Evolutionary conservation across 64 coral and sea anemone genomes (phyloP), one percentile per base, ranked within the genome.

Genomic region (Montipora foliosa): DNA sequence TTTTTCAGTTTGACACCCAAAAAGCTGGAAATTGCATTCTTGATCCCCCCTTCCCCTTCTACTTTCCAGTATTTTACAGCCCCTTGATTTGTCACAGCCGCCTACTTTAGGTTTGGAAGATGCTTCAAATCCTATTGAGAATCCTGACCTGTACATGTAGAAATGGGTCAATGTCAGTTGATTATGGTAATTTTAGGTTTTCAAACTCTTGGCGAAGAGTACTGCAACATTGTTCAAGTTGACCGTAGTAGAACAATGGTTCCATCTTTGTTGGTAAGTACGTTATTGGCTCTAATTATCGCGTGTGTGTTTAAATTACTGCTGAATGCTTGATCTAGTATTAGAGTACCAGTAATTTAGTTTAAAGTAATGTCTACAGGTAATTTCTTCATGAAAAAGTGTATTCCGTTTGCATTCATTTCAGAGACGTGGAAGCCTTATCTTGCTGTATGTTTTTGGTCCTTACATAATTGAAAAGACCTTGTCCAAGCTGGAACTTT

Each of bases 211-310:
- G 98, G 98, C 58, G 98, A 99, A 47, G 98, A 99, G 24, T 99
- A 99, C 84, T 99, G 98, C 81, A 99, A 96, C 81, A 92, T 99
- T 89, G 92, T 99, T 79, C 98, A 99, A 83, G 95, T 96, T 80
- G 92, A 99, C 67, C 74, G 70, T 25, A 94, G 71, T 44, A 94
- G 74, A 79, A 87, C 46, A 89, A 81, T 78, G 17, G 89, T 99
- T 15, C 95, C 98, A 62, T 86, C 94, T 57, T 57, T 57, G 53
- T 57, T 4, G 53, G 53, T 57, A 57, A 57, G 53, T 11, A 57
- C 2, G 53, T 57, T 57, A 57, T 8, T 6, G 53, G 53, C 53
- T 6, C 6, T 11, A 57, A 11, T 6, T 8, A 6, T 57, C 53
- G 1, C 53, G 0, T 3, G 53, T 1, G 6, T 57, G 6, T 11